Evolutionary conservation across 37 sponge, comb jelly and placozoan species (phyloP).

Genomic region (Hexactinellida sp.): DNA sequence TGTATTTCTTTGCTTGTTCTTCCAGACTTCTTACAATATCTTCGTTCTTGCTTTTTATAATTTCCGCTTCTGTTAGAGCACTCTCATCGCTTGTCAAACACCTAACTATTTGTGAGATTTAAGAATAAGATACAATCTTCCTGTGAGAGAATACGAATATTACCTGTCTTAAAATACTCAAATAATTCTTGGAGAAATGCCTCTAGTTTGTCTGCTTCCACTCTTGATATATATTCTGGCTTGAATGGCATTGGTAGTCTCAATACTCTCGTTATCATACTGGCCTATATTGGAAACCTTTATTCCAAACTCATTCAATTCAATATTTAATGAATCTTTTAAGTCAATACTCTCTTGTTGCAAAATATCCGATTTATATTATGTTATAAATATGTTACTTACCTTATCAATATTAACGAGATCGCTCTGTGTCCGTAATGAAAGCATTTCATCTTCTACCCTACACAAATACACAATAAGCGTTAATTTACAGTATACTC

Average conservation of each 20-base stretch:
- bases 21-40: not conserved
- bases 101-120: not conserved
- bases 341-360: too few relatives aligned
- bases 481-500: not conserved
- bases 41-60: not conserved
- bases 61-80: not conserved
- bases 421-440: not conserved
- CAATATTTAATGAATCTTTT: too few relatives aligned
- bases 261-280: not conserved
- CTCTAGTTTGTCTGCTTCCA: not conserved
- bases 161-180: not conserved
- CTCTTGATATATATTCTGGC: not conserved
- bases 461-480: not conserved
- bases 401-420: not conserved
- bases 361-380: too few relatives aligned
- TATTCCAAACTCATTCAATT: too few relatives aligned
- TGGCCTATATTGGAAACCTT: not conserved
- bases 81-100: not conserved
- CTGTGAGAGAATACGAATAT: too few relatives aligned
- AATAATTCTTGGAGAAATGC: not conserved
- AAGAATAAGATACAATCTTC: too few relatives aligned
- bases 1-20: not conserved
- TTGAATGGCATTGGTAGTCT: not conserved
- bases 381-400: not conserved
- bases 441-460: not conserved